Base-by-base conservation (phyloP, 2,113 vertebrate species). In the Manacus vitellinus region DNA sequence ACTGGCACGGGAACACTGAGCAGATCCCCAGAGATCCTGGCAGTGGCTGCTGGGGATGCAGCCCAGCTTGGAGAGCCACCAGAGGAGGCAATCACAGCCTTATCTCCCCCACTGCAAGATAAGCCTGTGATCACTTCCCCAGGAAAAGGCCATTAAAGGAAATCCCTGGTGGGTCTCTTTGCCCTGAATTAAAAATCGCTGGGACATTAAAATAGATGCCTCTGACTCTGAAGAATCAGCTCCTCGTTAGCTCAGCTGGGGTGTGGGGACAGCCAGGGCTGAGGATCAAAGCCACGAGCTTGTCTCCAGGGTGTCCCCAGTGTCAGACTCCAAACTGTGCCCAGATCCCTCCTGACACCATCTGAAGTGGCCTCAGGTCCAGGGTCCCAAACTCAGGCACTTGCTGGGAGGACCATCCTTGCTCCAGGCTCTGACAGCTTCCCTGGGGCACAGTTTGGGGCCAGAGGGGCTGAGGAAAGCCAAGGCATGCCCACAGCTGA, bases 311-410 rank as follows among this genome's bases (percentile, higher is more conserved):
- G 14, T 54, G 62, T 55, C 21, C 31, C 9, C 12, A 52, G 67
- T 71, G 41, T 21, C 68, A 35, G 52, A 10, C 52, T 44, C 37
- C n/a, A 23, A 30, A n/a, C 14, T 3, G 49, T n/a, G 39, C 43
- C n/a, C 22, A 6, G 23, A 21, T 4, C 37, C 17, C 33, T 27
- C 30, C 54, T 24, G 49, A 5, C 19, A 27, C 4, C 4, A 0
- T 4, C 12, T 30, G 43, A 7, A 7, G 10, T 19, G 49, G 17
- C 62, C 73, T 27, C 18, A 12, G 41, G 14, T 25, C n/a, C 12
- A 1, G 25, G 17, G 25, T n/a, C 41, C n/a, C 18, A 6, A 12
- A 8, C 23, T 39, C 58, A 3, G 4, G 31, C 20, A 5, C 25
- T 41, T 18, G 11, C 51, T 31, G 31, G 43, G 30, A 44, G 27